Base-by-base conservation (phyloP, 2,113 vertebrate species). In the Spilogale gracilis region DNA sequence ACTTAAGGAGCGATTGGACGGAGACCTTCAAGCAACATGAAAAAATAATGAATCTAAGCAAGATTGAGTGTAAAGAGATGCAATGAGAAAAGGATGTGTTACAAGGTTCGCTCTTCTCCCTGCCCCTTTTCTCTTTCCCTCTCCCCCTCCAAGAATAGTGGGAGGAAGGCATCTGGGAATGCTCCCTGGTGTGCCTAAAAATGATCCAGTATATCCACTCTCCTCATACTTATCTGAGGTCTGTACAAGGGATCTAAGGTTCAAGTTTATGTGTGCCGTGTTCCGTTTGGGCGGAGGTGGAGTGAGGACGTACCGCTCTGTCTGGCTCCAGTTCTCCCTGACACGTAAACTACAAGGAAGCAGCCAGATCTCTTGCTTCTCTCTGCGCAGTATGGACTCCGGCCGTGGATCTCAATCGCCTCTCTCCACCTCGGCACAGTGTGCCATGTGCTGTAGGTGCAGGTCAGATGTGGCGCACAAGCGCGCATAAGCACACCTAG, bases 381-480 rank as follows among this genome's bases (percentile, higher is more conserved):
- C 48, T 83, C 71, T 38, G 90, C 93, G 67, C 78, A 85, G 79
- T 74, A 52, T 79, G 95, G 90, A 96, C 83, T 61, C 89, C 13
- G 27, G 65, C 50, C 89, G 87, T 65, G 73, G 79, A 76, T 69
- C 48, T 54, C 69, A 58, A 21, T 56, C 16, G 54, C 84, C 80
- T 89, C 48, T 71, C 80, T 67, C n/a, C 52, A 92, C 9, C 63
- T 96, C 54, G 52, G 89, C 90, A 95, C 82, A 20, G n/a, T 52
- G 91, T 87, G 56, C 89, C 95, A 54, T 81, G 81, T 81, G 94
- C 90, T 5, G 43, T 74, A 94, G 32, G 80, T 79, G 92, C 88
- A 95, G 86, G 96, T 95, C 96, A 94, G 95, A 78, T 89, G 71
- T 94, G 96, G 92, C 54, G 73, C 88, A 94, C 60, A 87, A 89